A percentile compares a stretch with the other conserved stretches of the same genome.
Conservation (phyloP, 2,888 invertebrate species). For the Adela reaumurella region DNA sequence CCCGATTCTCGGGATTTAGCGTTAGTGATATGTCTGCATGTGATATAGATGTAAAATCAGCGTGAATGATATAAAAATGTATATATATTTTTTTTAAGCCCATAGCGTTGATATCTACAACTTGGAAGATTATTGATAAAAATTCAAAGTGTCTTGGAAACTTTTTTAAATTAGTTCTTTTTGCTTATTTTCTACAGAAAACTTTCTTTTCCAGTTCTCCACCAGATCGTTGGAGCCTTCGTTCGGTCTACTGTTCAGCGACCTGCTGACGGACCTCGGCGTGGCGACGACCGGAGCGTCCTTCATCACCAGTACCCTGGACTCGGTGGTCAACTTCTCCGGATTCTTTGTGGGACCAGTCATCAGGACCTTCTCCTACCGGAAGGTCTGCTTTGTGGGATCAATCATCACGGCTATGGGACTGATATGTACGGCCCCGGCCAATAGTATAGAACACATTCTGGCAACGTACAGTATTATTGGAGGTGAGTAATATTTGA, state of each 20-base stretch:
- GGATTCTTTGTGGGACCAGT: conserved; percentile 75
- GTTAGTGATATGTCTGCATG: too few relatives aligned
- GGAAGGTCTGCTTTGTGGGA: conserved; percentile 67
- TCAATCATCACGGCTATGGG: conserved; percentile 64
- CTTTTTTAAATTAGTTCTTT: too few relatives aligned
- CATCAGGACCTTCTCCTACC: conserved; percentile 69
- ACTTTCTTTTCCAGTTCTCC: conserved; percentile 59
- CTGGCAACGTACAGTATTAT: conserved; percentile 70
- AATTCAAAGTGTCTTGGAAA: too few relatives aligned
- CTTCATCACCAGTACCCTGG: conserved; percentile 70
- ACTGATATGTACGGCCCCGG: conserved; percentile 64
- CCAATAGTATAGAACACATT: conserved; percentile 68
- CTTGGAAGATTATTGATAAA: too few relatives aligned
- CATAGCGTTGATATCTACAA: too few relatives aligned
- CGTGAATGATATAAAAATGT: too few relatives aligned
- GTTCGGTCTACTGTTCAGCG: conserved; percentile 75
- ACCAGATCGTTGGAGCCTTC: conserved; percentile 78
- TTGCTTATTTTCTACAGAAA: not conserved
- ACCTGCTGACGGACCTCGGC: conserved; percentile 63
- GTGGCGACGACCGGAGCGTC: conserved; percentile 74
- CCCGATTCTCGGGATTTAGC: too few relatives aligned
- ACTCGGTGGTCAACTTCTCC: conserved; percentile 75
- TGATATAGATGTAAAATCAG: too few relatives aligned
- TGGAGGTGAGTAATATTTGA: conserved; percentile 65
- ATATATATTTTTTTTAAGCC: too few relatives aligned